phyloP scores from a whole-genome alignment of 2,113 vertebrate genomes.

The Panthera uncia region DNA sequence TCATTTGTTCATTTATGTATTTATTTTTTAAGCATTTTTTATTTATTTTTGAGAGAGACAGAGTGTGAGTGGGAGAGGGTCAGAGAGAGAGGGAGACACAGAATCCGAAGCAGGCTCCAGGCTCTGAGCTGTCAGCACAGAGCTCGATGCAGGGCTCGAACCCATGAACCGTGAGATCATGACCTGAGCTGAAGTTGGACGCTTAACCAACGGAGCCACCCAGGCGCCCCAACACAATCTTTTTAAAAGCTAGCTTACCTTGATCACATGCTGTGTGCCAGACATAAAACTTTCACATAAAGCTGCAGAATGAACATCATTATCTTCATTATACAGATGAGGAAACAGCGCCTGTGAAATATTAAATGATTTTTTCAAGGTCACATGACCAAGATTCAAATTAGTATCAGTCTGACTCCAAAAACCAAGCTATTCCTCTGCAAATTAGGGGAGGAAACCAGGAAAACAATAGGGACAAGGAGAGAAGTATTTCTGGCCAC shows the following conservation, averaged over 20 bases:
- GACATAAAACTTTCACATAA: not conserved
- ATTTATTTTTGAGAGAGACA: no score
- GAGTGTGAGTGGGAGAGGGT: no score
- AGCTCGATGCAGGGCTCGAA: no score
- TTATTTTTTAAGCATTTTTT: no score
- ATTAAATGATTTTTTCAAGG: not conserved
- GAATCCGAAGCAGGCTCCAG: no score
- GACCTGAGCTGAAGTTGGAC: no score
- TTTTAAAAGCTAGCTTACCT: not conserved
- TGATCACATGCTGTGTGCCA: not conserved
- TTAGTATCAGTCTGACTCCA: not conserved
- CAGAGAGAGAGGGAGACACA: no score
- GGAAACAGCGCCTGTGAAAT: not conserved
- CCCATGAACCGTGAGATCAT: no score
- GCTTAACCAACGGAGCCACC: no score
- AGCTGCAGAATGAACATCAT: not conserved
- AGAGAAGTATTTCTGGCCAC: constrained; percentile 19
- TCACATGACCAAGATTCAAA: not conserved
- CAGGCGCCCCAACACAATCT: not conserved
- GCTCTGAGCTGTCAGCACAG: no score
- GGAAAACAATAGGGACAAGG: not conserved
- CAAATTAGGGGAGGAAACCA: not conserved
- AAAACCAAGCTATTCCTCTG: not conserved
- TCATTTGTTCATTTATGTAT: no score
- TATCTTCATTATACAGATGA: not conserved